These are phyloP conservation scores for Neodiprion virginianus DNA, from an alignment of 1,140 invertebrate species.

Conservation along the genomic window DNA sequence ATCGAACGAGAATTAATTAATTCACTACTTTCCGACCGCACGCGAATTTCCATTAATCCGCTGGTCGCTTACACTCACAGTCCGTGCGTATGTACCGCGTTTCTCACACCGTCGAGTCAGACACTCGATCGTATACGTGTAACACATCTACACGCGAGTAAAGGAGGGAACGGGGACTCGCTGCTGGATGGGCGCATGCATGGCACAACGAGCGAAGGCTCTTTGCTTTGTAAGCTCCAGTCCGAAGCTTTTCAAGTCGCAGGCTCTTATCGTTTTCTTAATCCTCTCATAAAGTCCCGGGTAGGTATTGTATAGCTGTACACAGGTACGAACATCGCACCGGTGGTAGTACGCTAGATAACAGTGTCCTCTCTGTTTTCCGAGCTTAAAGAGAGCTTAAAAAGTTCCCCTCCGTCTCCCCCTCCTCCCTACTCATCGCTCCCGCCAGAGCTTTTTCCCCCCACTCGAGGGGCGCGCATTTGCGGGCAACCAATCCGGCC, in stretches of 20 bases:
- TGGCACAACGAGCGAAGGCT: not conserved
- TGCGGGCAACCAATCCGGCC: conserved; percentile 53
- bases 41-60: not conserved
- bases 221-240: conserved; percentile 30
- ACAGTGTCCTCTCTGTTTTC: conserved; percentile 51
- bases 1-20: conserved; percentile 2
- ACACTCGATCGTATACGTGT: not conserved
- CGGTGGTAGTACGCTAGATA: conserved; percentile 48
- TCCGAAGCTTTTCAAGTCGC: conserved; percentile 38
- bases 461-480: conserved; percentile 41
- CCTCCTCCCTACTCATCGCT: not conserved
- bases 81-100: not conserved
- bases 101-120: too few relatives aligned
- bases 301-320: conserved; percentile 31
- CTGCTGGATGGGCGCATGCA: not conserved
- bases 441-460: conserved; percentile 7
- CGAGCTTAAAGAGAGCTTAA: conserved; percentile 57
- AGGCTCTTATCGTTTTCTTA: conserved; percentile 47
- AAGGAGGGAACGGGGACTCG: too few relatives aligned
- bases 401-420: conserved; percentile 51
- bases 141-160: not conserved
- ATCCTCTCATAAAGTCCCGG: conserved; percentile 45
- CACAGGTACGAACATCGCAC: conserved; percentile 15
- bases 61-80: not conserved
- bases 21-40: conserved; percentile 1